phyloP scores from a whole-genome alignment of 2,113 vertebrate genomes.

The Cariama cristata region DNA sequence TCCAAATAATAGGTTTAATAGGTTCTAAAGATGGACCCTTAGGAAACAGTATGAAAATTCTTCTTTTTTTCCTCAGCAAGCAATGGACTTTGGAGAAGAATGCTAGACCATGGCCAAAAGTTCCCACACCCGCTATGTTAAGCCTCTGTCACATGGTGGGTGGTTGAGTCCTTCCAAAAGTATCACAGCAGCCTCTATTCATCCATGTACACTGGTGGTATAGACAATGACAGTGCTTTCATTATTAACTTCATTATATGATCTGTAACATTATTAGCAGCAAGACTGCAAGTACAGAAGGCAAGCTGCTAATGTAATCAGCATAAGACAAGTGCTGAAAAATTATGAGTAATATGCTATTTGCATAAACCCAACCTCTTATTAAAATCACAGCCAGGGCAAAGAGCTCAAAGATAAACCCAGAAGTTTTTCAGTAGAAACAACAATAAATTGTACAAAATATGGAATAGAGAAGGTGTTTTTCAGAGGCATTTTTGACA shows the following conservation, averaged over 20 bases:
- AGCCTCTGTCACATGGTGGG: not conserved
- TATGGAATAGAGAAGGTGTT: not conserved
- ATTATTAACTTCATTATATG: slow-evolving; percentile 39
- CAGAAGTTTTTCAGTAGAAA: not conserved
- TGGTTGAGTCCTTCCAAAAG: not conserved
- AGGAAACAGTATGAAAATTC: not conserved
- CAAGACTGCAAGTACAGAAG: not conserved
- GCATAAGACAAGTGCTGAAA: slow-evolving; percentile 1
- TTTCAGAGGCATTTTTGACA: not conserved
- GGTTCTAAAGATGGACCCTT: not conserved
- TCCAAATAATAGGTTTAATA: not conserved
- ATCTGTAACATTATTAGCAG: slow-evolving; percentile 36
- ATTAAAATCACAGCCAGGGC: not conserved
- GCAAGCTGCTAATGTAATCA: slow-evolving; percentile 35
- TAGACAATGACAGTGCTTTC: not conserved
- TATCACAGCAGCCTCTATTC: not conserved
- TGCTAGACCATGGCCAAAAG: not conserved
- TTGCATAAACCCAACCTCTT: not conserved
- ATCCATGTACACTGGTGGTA: not conserved
- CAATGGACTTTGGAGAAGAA: not conserved
- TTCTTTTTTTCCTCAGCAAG: not conserved
- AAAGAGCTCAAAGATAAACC: not conserved
- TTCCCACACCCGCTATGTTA: not conserved
- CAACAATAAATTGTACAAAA: not conserved
- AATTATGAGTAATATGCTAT: not conserved